Evolutionary conservation across 2,113 vertebrate genomes (phyloP), one percentile per base, ranked within the genome.

Genomic region (Tupaia chinensis): DNA sequence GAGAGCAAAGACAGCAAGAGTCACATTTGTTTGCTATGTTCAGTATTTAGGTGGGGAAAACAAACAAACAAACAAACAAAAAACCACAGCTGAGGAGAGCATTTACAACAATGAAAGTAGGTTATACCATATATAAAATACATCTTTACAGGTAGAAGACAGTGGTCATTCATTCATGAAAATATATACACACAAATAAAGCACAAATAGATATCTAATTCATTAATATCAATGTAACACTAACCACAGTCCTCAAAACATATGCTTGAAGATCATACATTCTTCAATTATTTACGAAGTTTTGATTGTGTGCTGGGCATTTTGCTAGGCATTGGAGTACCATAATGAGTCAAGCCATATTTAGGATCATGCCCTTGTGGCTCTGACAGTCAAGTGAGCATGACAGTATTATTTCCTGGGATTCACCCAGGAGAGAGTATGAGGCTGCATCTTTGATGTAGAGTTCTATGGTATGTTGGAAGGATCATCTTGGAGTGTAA

Each of bases 381-480:
- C 34, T 34, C 66, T 15, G 53, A 63, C 1, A 54, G 65, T 23
- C 20, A 1, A 16, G 15, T 1, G 4, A 20, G 34, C 14, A 20
- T 15, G 65, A n/a, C 2, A 0, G 13, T 15, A 34, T 93, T 81
- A 66, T 13, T 54, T 44, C 44, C 58, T 53, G 44, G 9, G 7
- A 77, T 12, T 32, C 3, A 0, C 22, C 13, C 20, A 56, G 13
- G 22, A 34, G 69, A 56, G 9, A 44, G 66, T 1, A 1, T 2
- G 23, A 72, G 56, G 56, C 9, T 81, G 68, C 0, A 0, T 54
- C n/a, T 66, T 10, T 11, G 5, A 6, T 4, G 22, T 5, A 56
- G 6, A 29, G 25, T 7, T 16, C 34, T 10, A 0, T 0, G 3
- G 17, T 17, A 63, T 68, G 44, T 10, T 0, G 1, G 13, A 29